Percentiles rank a stretch among this genome's conserved stretches.
Conservation (phyloP, 2,888 invertebrate species). For the Axea sp. region DNA sequence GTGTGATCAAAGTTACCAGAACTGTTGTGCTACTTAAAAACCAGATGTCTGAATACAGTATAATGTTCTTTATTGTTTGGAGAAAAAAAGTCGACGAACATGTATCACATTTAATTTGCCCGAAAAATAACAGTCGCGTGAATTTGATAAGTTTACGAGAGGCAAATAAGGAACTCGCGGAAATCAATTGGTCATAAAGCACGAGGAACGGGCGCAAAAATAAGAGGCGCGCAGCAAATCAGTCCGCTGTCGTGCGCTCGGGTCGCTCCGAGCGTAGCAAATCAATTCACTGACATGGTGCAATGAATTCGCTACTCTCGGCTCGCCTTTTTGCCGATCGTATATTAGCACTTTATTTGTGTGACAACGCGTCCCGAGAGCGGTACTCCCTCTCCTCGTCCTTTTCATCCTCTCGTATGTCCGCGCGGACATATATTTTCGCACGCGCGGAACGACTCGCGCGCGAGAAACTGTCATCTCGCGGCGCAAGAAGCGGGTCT, state of each 20-base stretch:
- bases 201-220: conserved; percentile 37
- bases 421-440: conserved; percentile 23
- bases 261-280: conserved; percentile 53
- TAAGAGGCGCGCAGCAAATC: conserved; percentile 41
- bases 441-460: conserved; percentile 26
- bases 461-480: conserved; percentile 49
- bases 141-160: conserved; percentile 43
- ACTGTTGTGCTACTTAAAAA: too few relatives aligned
- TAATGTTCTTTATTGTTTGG: too few relatives aligned
- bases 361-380: conserved; percentile 37
- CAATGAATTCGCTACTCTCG: conserved; percentile 59
- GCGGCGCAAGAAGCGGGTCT: conserved; percentile 46
- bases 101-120: too few relatives aligned
- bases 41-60: too few relatives aligned
- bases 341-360: conserved; percentile 59
- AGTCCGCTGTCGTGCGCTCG: conserved; percentile 40
- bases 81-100: too few relatives aligned
- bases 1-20: too few relatives aligned
- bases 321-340: conserved; percentile 51
- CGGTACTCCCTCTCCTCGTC: neutral
- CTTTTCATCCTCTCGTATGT: neutral
- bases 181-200: conserved; percentile 54
- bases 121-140: too few relatives aligned
- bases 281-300: conserved; percentile 57
- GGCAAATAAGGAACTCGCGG: conserved; percentile 32